Conservation (phyloP, 2,113 vertebrate genomes). For the Lepisosteus oculatus region DNA sequence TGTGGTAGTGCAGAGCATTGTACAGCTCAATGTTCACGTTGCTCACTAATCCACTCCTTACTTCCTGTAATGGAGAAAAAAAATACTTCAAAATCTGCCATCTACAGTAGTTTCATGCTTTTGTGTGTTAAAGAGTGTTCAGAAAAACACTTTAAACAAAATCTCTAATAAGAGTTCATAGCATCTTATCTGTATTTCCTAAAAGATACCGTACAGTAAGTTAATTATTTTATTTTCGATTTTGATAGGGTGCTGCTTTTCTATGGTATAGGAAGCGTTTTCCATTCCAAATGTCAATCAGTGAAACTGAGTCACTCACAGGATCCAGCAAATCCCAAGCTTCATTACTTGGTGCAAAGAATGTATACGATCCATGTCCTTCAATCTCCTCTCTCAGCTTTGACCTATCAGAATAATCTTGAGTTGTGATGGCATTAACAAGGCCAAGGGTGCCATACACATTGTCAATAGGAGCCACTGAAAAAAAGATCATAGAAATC, state of each 20-base stretch:
- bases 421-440: constrained; percentile 80
- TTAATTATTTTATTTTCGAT: too few species aligned
- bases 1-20: constrained; percentile 92
- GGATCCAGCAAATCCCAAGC: constrained; percentile 84
- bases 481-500: constrained; percentile 11
- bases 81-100: not conserved
- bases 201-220: too few species aligned
- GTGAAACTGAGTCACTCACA: constrained; percentile 60
- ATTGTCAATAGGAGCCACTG: constrained; percentile 90
- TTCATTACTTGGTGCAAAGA: constrained; percentile 93
- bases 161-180: too few species aligned
- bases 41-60: constrained; percentile 77
- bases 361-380: constrained; percentile 85
- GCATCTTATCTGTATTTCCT: too few species aligned
- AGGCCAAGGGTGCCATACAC: constrained; percentile 86
- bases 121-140: too few species aligned
- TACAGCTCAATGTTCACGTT: constrained; percentile 94
- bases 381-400: constrained; percentile 86
- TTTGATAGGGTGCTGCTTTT: not conserved
- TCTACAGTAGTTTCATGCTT: too few species aligned
- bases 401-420: constrained; percentile 79
- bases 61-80: constrained; percentile 53
- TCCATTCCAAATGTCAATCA: too few species aligned
- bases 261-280: too few species aligned
- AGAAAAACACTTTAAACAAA: too few species aligned